phyloP scores from a whole-genome alignment of 92 coral and sea anemone species.

The Blastomussa wellsi region DNA sequence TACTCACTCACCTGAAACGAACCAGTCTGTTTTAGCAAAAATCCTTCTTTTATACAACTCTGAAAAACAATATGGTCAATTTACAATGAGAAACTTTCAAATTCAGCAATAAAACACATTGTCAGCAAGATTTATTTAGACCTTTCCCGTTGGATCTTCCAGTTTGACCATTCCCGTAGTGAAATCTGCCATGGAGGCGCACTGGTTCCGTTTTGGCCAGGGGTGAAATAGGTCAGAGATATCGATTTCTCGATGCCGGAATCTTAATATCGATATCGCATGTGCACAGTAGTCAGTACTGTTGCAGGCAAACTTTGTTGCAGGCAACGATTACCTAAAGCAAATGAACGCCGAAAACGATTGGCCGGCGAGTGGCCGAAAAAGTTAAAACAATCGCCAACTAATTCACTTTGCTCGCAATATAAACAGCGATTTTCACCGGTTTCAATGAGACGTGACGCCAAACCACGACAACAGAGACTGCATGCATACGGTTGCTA shows the following conservation, averaged over 20 bases:
- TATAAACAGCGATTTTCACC: neutral
- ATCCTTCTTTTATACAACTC: conserved; percentile 93
- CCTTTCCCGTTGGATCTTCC: neutral
- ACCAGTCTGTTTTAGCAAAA: conserved; percentile 89
- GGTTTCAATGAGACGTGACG: conserved; percentile 28
- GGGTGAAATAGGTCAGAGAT: neutral
- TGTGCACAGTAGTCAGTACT: neutral
- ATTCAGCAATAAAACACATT: neutral
- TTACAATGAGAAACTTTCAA: neutral
- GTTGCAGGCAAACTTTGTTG: too few relatives aligned
- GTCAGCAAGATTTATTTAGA: neutral
- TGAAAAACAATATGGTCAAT: conserved; percentile 26
- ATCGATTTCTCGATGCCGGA: neutral
- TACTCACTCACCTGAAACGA: conserved; percentile 86
- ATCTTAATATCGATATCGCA: neutral
- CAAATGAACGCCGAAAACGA: conserved; percentile 16
- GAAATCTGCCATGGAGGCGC: conserved; percentile 6
- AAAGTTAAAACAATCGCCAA: conserved; percentile 4
- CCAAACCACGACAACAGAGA: conserved; percentile 2
- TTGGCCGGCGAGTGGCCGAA: neutral
- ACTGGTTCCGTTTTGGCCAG: neutral
- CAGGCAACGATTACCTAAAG: conserved; percentile 17
- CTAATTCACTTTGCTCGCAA: neutral
- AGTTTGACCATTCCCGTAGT: conserved; percentile 1
- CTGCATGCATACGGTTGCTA: neutral